phyloP scores from a whole-genome alignment of 2,113 vertebrate species.

The Chamaea fasciata region DNA sequence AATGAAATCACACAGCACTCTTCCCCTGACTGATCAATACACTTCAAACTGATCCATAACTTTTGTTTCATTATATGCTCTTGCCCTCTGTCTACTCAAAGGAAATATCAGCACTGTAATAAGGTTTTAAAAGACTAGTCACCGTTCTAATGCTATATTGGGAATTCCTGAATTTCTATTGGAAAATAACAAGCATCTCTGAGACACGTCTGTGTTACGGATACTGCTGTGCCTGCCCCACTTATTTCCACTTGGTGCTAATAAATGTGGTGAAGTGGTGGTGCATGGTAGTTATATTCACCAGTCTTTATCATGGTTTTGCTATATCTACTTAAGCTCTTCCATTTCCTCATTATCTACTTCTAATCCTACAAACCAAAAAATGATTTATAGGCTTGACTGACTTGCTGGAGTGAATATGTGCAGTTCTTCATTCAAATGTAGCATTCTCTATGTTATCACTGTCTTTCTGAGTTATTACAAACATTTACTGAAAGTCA shows the following conservation, averaged over 20 bases:
- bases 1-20: neutral
- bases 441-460: neutral
- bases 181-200: neutral
- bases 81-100: neutral
- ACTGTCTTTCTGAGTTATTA: constrained; percentile 5
- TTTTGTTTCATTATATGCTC: neutral
- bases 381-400: neutral
- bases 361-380: neutral
- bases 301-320: neutral
- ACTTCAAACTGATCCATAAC: neutral
- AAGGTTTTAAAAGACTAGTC: neutral
- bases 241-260: neutral
- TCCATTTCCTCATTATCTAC: neutral
- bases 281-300: neutral
- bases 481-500: constrained; percentile 8
- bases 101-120: neutral
- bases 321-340: neutral
- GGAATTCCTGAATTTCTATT: neutral
- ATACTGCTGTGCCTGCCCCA: neutral
- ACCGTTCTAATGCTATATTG: neutral
- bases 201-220: neutral
- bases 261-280: neutral
- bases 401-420: neutral
- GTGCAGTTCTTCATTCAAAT: neutral
- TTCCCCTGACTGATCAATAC: neutral